Conservation (phyloP, 1,140 invertebrate genomes). For the Charaxes varanes region DNA sequence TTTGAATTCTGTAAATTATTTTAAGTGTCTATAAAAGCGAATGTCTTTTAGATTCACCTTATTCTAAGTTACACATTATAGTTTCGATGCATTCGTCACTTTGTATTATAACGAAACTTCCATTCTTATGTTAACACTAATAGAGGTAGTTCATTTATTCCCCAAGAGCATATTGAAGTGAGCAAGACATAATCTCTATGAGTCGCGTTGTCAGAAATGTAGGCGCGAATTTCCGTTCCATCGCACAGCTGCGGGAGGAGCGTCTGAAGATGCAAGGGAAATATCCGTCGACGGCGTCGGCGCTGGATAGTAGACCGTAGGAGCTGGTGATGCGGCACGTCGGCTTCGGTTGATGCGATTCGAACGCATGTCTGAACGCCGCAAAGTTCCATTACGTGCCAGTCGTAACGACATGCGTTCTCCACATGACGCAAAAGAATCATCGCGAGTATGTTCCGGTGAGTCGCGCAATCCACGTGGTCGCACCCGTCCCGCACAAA, state of each 20-base stretch:
- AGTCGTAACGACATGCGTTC: slow-evolving; percentile 79
- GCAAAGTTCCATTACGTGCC: slow-evolving; percentile 72
- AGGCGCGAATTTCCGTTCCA: slow-evolving; percentile 37
- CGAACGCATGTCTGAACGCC: slow-evolving; percentile 32
- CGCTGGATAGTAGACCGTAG: slow-evolving; percentile 53
- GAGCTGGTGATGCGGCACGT: slow-evolving; percentile 33
- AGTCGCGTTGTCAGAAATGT: slow-evolving; percentile 30
- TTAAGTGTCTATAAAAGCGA: neutral
- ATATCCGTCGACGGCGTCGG: slow-evolving; percentile 36
- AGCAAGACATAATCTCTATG: slow-evolving; percentile 7
- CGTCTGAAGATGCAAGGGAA: slow-evolving; percentile 28
- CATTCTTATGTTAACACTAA: slow-evolving; percentile 7
- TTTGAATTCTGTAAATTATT: too few species aligned
- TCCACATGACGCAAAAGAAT: slow-evolving; percentile 86
- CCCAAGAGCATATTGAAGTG: slow-evolving; percentile 10
- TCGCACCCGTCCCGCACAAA: slow-evolving; percentile 80
- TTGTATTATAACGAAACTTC: too few species aligned
- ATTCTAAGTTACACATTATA: neutral
- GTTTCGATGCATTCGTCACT: neutral
- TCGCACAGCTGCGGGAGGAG: slow-evolving; percentile 23
- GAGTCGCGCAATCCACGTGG: slow-evolving; percentile 78
- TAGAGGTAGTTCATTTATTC: slow-evolving; percentile 1
- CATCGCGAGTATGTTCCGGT: slow-evolving; percentile 81
- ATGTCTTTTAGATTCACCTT: slow-evolving; percentile 12
- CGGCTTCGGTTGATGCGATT: slow-evolving; percentile 17